Base-by-base conservation (phyloP, 2,888 invertebrate genomes). In the Podotricha telesiphe region DNA sequence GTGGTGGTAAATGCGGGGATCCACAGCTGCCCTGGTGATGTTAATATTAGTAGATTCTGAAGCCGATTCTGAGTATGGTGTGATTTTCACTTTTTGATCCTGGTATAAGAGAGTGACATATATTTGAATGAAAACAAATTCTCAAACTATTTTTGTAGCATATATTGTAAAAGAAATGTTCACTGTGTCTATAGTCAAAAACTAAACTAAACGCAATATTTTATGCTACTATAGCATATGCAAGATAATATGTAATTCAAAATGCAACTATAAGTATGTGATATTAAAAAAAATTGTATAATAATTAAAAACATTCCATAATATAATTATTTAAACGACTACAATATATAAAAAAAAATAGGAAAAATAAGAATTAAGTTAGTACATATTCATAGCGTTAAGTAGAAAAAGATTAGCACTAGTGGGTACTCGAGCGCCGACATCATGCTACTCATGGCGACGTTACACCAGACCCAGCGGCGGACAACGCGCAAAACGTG, bases 61-160 rank as follows among this genome's bases (percentile, higher is more conserved):
- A 2, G 87, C 87, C 0, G 86, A 81, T 65, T 87, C 90, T 0
- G 87, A 82, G 72, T 87, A 87, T 8, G 90, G 89, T 13, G 89
- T 88, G 72, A 92, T 92, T 74, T 88, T 86, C 73, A 92, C 88
- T 77, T 88, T 86, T 73, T 88, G 83, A 65, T 88, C 89, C 85
- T 86, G 80, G n/a, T n/a, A n/a, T 64, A 70, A 66, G 74, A 72
- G 51, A 45, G 40, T 58, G 19, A 22, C 0, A 51, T 3, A 37
- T 5, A 11, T 15, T 45, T 40, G n/a, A n/a, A 22, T 50, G n/a
- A 37, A 20, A 19, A 0, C 1, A 45, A 11, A 19, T 37, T 22
- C 11, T 45, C 3, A 28, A 65, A 47, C 42, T 10, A 11, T 51
- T 45, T 42, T 42, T 42, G 0, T 42, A 13, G 6, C 11, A 28